Base-by-base conservation (phyloP, 2,888 invertebrate genomes). In the Pyrgus malvae region DNA sequence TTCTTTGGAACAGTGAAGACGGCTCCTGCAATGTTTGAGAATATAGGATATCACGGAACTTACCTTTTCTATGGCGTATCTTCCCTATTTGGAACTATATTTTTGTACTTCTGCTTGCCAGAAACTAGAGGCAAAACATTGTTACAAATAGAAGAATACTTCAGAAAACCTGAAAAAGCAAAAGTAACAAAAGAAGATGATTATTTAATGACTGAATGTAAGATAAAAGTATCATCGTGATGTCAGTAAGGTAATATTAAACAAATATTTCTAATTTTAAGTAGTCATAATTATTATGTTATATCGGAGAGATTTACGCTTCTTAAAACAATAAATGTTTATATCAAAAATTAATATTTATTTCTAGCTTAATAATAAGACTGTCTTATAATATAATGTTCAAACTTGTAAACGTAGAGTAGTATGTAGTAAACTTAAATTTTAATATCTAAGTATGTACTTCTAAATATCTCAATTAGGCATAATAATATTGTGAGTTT, bases 81-180 rank as follows among this genome's bases (percentile, higher is more conserved):
- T 25, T 92, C 93, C 1, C 71, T 93, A 1, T 41, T 91, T 3
- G 94, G 94, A 5, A 91, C 92, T 2, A 61, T 92, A 51, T 92
- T 93, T 66, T 79, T 94, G 9, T 92, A 90, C 63, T 82, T 91
- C 56, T 92, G 78, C 58, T 79, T 95, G 48, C 95, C 95, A 0
- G 94, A 95, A 81, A 95, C 95, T 0, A 93, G 91, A 65, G 91
- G 92, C 11, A 93, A 93, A 69, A 93, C 93, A 4, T 78, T 94
- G 38, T 78, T 92, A 44, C 92, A 94, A 80, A 94, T 95, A 58
- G 94, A 94, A 64, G 92, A 92, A 61, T 72, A 85, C 56, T 92
- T 92, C 66, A 83, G 83, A 55, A 65, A 78, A 46, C 76, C 80
- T 0, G 78, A 78, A 56, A 78, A 74, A 60, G 69, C 62, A 21